phyloP scores from a whole-genome alignment of 2,113 vertebrate genomes.

The Prunella fulvescens region DNA sequence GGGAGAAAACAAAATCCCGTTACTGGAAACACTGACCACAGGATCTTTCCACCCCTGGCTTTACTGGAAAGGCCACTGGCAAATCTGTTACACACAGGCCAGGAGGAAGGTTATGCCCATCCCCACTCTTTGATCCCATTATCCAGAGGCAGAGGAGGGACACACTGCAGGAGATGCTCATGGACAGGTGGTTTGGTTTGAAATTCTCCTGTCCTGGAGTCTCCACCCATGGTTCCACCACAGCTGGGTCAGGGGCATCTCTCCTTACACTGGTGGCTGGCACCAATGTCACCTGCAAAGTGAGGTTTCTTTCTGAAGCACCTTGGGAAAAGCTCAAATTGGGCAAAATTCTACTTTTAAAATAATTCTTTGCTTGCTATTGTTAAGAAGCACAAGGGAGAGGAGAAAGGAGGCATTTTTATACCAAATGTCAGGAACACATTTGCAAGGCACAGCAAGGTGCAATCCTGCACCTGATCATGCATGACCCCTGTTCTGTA shows the following conservation, averaged over 20 bases:
- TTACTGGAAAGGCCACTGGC: background rate
- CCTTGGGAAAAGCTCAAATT: background rate
- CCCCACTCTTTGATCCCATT: background rate
- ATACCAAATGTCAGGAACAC: background rate
- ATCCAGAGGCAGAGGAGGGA: background rate
- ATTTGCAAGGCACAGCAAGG: background rate
- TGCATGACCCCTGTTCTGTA: background rate
- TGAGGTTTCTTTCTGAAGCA: background rate
- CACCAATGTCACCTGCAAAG: background rate
- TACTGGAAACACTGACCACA: background rate
- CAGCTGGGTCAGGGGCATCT: background rate
- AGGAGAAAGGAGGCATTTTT: background rate
- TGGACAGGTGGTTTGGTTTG: background rate
- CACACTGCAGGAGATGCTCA: fast-evolving
- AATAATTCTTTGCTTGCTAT: background rate
- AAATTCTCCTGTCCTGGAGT: background rate
- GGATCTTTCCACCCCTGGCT: background rate
- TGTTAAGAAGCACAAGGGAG: background rate
- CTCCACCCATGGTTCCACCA: background rate
- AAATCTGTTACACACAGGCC: background rate
- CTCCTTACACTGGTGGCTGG: background rate
- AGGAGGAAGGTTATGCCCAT: background rate
- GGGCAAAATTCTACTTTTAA: background rate
- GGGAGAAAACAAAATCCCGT: background rate
- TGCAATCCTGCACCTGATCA: fast-evolving